Evolutionary conservation across 2,113 vertebrate species (phyloP).

Genomic region (Tauraco erythrolophus): DNA sequence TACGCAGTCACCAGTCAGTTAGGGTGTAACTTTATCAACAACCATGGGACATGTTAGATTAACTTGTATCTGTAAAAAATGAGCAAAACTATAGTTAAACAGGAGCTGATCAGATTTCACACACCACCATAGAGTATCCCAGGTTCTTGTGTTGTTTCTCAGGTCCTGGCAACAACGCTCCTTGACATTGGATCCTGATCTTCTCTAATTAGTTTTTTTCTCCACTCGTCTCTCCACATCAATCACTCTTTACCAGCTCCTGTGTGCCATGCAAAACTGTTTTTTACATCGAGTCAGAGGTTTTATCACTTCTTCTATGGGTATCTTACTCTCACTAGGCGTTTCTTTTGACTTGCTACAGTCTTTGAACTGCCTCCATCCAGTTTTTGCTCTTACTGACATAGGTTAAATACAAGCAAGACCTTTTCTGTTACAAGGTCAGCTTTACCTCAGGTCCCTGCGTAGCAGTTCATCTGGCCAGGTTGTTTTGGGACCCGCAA

Average conservation of each 20-base stretch:
- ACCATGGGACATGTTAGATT: accelerated
- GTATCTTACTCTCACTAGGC: neutral
- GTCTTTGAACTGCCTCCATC: neutral
- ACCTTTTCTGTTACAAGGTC: constrained; percentile 7
- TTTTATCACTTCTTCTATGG: neutral
- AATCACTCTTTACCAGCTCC: neutral
- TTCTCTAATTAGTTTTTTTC: neutral
- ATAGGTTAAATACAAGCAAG: neutral
- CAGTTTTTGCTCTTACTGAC: neutral
- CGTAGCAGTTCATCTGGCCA: neutral
- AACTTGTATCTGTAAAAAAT: neutral
- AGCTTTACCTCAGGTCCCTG: constrained; percentile 33
- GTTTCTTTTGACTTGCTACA: neutral
- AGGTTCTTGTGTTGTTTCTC: neutral
- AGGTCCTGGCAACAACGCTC: neutral
- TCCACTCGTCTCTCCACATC: neutral
- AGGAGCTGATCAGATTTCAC: neutral
- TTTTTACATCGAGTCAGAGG: neutral
- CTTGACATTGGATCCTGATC: neutral
- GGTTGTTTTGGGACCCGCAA: neutral
- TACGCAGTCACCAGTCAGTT: neutral
- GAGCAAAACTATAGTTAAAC: neutral
- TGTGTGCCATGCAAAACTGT: neutral
- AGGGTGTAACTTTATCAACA: neutral
- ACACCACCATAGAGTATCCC: neutral